These are phyloP conservation scores for Hirudinaria manillensis DNA, from an alignment of 2,888 invertebrate genomes.

Conservation along the genomic window DNA sequence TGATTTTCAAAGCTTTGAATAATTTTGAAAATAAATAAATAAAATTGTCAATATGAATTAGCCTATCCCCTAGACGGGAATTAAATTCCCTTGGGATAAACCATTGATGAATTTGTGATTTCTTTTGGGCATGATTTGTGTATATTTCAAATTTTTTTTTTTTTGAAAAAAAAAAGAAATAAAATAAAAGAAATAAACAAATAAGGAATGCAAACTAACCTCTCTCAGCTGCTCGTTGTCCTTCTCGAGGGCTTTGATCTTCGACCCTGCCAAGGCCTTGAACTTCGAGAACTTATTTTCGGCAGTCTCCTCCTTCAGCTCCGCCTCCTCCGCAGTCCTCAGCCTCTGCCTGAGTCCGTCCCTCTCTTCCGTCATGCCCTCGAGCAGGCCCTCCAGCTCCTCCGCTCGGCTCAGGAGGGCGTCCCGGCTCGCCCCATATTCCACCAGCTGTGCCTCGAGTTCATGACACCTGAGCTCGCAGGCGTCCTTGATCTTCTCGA, in stretches of 20 bases:
- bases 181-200: neutral
- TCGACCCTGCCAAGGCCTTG: constrained; percentile 50
- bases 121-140: no score
- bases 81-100: no score
- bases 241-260: constrained; percentile 50
- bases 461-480: neutral
- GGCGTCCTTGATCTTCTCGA: neutral
- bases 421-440: neutral
- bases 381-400: neutral
- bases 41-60: neutral
- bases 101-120: no score
- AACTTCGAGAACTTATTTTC: constrained; percentile 49
- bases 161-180: neutral
- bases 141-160: neutral
- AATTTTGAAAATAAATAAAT: neutral
- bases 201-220: constrained; percentile 41
- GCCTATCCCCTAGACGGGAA: no score
- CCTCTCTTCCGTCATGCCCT: neutral
- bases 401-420: neutral
- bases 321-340: neutral
- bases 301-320: neutral
- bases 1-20: neutral
- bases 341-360: neutral
- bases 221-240: constrained; percentile 58
- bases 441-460: neutral